phyloP scores from a whole-genome alignment of 2,113 vertebrate genomes.

The Micronycteris hirsuta region DNA sequence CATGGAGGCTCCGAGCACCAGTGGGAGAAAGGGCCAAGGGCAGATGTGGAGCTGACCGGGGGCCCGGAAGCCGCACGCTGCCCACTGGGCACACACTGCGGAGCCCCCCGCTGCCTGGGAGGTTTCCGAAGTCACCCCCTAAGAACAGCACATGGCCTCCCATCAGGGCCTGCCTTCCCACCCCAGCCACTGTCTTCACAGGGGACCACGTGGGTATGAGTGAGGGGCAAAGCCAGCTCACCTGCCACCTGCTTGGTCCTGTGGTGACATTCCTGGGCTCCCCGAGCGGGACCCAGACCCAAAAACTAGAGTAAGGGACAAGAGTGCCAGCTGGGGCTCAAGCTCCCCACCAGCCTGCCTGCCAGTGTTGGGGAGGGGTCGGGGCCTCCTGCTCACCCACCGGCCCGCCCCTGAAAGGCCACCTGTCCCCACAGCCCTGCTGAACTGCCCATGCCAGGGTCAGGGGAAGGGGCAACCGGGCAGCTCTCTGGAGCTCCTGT shows the following conservation, averaged over 20 bases:
- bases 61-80: accelerated
- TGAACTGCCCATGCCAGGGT: no score
- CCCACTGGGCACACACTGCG: background rate
- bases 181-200: background rate
- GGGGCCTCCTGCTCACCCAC: background rate
- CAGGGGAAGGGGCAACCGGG: accelerated
- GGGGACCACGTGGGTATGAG: background rate
- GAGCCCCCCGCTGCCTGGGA: background rate
- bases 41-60: no score
- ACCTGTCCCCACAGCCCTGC: background rate
- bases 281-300: background rate
- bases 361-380: accelerated
- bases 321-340: accelerated
- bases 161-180: no score
- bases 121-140: background rate
- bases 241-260: background rate
- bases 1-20: accelerated
- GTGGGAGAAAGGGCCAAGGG: background rate
- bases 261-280: background rate
- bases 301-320: no score
- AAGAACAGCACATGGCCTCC: background rate
- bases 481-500: background rate
- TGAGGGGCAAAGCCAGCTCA: background rate
- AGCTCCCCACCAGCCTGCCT: background rate
- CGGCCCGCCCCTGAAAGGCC: background rate